These are phyloP conservation scores for Chromis chromis DNA, from an alignment of 2,797 vertebrate genomes.

Conservation along the genomic window DNA sequence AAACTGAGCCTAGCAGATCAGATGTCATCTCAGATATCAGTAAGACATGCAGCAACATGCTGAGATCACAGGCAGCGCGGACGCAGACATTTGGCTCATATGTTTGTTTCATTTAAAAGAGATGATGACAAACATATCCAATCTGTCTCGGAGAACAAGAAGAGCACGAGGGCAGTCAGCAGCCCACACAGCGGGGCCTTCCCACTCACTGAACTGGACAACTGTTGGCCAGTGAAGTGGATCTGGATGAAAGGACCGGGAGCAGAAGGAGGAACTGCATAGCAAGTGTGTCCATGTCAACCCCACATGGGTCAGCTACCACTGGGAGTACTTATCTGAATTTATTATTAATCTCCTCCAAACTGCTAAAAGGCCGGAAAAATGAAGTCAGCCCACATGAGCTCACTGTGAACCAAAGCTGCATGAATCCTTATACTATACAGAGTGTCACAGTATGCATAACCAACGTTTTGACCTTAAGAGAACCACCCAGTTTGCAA, in stretches of 20 bases:
- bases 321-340: background rate
- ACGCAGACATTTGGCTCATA: background rate
- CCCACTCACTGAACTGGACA: background rate
- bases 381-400: conserved; percentile 6
- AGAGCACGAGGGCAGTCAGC: conserved; percentile 8
- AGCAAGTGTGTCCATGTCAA: background rate
- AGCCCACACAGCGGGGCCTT: background rate
- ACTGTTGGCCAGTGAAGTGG: conserved; percentile 12
- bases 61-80: background rate
- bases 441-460: background rate
- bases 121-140: background rate
- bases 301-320: background rate
- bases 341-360: conserved; percentile 17
- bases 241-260: background rate
- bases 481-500: background rate
- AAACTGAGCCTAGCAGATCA: too few species aligned
- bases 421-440: background rate
- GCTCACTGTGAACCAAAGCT: background rate
- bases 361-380: conserved; percentile 6
- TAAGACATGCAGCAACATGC: background rate
- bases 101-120: conserved; percentile 3
- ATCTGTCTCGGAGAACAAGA: background rate
- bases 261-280: conserved; percentile 5
- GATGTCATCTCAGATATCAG: background rate
- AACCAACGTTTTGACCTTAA: background rate